Evolutionary conservation across 2,888 invertebrate genomes (phyloP).

Genomic region (Epistrophe grossulariae): DNA sequence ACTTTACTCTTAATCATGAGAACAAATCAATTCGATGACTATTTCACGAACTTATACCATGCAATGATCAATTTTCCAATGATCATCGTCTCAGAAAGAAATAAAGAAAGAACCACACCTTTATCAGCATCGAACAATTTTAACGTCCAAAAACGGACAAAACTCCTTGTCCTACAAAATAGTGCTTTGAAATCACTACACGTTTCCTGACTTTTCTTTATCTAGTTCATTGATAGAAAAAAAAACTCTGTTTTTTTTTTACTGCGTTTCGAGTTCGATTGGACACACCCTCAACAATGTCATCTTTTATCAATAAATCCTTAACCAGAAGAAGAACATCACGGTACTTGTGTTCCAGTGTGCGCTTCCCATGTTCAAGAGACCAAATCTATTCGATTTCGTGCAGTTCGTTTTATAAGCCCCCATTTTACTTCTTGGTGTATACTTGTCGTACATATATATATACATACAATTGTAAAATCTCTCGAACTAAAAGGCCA

Average conservation of each 20-base stretch:
- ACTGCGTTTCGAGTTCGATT: slow-evolving; percentile 48
- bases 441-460: no score
- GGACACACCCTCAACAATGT: slow-evolving; percentile 71
- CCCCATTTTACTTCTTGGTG: slow-evolving; percentile 17
- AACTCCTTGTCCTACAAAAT: slow-evolving; percentile 24
- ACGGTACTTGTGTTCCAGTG: slow-evolving; percentile 58
- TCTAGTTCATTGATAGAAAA: slow-evolving; percentile 28
- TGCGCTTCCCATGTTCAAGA: slow-evolving; percentile 29
- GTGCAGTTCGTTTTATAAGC: slow-evolving; percentile 62
- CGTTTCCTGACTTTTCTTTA: slow-evolving; percentile 52
- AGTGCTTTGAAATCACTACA: slow-evolving; percentile 3
- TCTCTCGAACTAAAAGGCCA: slow-evolving; percentile 18
- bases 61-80: slow-evolving; percentile 13
- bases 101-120: slow-evolving; percentile 5
- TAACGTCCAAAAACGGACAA: slow-evolving; percentile 6
- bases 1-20: neutral
- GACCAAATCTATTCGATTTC: slow-evolving; percentile 61
- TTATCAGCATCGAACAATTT: neutral
- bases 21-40: slow-evolving; percentile 18
- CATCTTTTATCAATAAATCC: slow-evolving; percentile 75
- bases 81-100: neutral
- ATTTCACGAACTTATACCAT: neutral
- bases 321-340: slow-evolving; percentile 37
- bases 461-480: no score
- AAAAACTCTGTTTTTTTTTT: neutral